These are phyloP conservation scores for Ligdia adustata DNA, from an alignment of 2,888 invertebrate species.

Conservation along the genomic window DNA sequence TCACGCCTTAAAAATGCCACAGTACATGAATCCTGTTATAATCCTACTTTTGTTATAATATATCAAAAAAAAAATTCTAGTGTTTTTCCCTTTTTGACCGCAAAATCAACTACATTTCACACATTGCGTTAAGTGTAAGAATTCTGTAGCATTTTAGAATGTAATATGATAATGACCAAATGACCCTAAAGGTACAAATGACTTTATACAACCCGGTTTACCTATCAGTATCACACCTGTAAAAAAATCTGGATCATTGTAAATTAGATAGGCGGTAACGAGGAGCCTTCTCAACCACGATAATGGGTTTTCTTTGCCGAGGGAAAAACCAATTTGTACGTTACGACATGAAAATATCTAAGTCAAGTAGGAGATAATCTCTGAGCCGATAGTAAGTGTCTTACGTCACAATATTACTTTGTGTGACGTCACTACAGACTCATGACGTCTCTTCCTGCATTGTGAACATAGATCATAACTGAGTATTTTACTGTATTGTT, in stretches of 20 bases:
- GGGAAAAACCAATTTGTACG: slow-evolving; percentile 71
- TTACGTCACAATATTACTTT: slow-evolving; percentile 61
- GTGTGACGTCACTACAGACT: slow-evolving; percentile 42
- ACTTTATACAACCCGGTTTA: too few species aligned
- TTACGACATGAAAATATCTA: slow-evolving; percentile 73
- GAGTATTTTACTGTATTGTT: too few species aligned
- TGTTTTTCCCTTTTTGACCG: too few species aligned
- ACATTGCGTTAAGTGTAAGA: too few species aligned
- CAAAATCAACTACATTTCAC: too few species aligned
- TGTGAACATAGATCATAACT: neutral
- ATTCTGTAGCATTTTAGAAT: too few species aligned
- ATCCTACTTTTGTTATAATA: slow-evolving; percentile 54
- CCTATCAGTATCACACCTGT: slow-evolving; percentile 66
- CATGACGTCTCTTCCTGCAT: too few species aligned
- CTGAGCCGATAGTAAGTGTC: slow-evolving; percentile 58
- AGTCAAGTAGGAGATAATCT: slow-evolving; percentile 70
- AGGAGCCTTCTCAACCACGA: slow-evolving; percentile 55
- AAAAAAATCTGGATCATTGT: slow-evolving; percentile 68
- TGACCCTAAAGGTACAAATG: too few species aligned
- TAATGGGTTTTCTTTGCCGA: slow-evolving; percentile 70
- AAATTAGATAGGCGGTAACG: slow-evolving; percentile 71
- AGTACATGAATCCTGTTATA: too few species aligned
- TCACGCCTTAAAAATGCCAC: too few species aligned
- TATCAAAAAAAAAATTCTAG: too few species aligned
- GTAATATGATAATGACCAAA: too few species aligned